Base-by-base conservation (phyloP, 2,797 vertebrate genomes). In the Botia almorhae region DNA sequence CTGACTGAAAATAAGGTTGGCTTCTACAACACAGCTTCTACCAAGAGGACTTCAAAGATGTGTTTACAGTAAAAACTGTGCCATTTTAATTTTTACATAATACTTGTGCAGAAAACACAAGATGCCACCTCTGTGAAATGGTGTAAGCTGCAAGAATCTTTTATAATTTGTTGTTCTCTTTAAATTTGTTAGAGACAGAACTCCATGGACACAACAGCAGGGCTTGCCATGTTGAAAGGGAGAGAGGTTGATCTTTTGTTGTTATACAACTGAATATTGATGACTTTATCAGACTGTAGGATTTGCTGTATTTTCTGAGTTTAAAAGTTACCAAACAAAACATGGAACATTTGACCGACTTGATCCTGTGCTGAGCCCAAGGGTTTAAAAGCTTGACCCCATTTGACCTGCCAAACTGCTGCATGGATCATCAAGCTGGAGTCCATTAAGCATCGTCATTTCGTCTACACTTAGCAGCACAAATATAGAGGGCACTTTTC, bases 381-480 rank as follows among this genome's bases (percentile, higher is more conserved):
- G 21, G 48, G 50, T 80, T 80, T 78, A 78, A 70, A 78, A 78
- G 55, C 76, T 67, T 80, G 77, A 63, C 16, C 17, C 69, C 13
- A 60, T 16, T 72, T 73, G 60, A 65, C 78, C 73, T 56, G 8
- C 50, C 51, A 61, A 74, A 67, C 50, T 1, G 17, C 69, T 74
- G 78, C 63, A 58, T 68, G 39, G n/a, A 67, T 58, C 53, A n/a
- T n/a, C 69, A 79, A 58, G 39, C 69, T 82, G 68, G 11, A 77
- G 74, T 67, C 53, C 19, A 29, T 55, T 46, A 74, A 77, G 89
- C 63, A 70, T 78, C 61, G 82, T 79, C 50, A 83, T 87, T 90
- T 87, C 82, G 86, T 90, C 82, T 90, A 84, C 83, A 68, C 61
- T 65, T 93, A 93, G 92, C 93, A 95, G 93, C 92, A 92, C 88